Evolutionary conservation across 2,888 invertebrate species (phyloP), one percentile per base, ranked within the genome.

Genomic region (Tenthredo distinguenda): DNA sequence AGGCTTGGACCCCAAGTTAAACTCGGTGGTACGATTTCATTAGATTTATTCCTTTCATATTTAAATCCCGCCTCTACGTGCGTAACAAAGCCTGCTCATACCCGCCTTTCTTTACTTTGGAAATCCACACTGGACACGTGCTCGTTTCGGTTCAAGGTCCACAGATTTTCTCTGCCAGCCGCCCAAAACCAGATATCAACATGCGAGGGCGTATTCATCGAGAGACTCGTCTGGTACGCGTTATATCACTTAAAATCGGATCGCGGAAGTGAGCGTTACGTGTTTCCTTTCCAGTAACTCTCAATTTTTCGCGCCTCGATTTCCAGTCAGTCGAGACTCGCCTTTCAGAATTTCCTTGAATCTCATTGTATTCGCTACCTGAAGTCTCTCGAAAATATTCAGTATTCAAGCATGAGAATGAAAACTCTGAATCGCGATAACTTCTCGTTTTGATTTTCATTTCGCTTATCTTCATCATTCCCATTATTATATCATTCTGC

Each of bases 1-100:
- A 81, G 58, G 6, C 40, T 81, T 40, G 58, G 62, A 40, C 18
- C 81, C 58, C 37, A 26, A 40, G 62, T 40, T 21, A 34, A 81
- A 81, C 34, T 37, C 50, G 58, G 37, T 21, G 37, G 9, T 37
- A 58, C 34, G 34, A 26, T 81, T 81, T 37, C 81, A 81, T 81
- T 40, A 40, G 58, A 81, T 62, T 62, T 62, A 40, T 81, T 81
- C 81, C 62, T 81, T 81, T 81, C 62, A 62, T 62, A 58, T 81
- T 81, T 15, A 81, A 81, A 81, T 81, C 62, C 21, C 26, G 10
- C 21, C n/a, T 34, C 55, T 55, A 77, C 58, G 81, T 40, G 47
- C 58, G 58, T 81, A 81, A 62, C 58, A 81, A 62, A 81, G 62
- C 62, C 62, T 26, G 62, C 81, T 37, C 37, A 81, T n/a, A 81